Percentiles rank a stretch among this genome's conserved stretches.
Evolutionary conservation across 92 coral and sea anemone species (phyloP).

Genomic region (Pocillopora meandrina): DNA sequence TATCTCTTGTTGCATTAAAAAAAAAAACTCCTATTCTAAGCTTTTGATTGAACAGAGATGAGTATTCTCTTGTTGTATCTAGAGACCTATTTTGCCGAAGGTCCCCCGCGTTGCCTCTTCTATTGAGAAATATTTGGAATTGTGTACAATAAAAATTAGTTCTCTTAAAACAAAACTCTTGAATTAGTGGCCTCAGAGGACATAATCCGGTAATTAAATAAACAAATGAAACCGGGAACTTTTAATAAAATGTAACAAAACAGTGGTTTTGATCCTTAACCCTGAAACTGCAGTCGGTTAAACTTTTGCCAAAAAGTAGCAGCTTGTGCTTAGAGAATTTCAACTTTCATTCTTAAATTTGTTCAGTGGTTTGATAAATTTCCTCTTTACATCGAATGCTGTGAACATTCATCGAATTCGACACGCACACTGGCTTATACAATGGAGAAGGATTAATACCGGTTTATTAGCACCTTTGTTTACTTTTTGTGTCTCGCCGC

Average conservation of each 20-base stretch:
- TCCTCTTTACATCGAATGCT: neutral
- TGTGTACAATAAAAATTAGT: neutral
- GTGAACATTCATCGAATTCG: neutral
- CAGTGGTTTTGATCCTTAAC: too few relatives aligned
- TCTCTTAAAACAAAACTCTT: neutral
- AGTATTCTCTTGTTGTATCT: too few relatives aligned
- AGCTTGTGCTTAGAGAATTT: neutral
- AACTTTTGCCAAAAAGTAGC: too few relatives aligned
- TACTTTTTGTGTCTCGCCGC: neutral
- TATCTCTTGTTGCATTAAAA: too few relatives aligned
- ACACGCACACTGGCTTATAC: neutral
- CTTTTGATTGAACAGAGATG: too few relatives aligned
- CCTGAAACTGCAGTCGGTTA: too few relatives aligned
- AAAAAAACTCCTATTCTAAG: too few relatives aligned
- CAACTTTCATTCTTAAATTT: neutral
- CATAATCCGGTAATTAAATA: neutral
- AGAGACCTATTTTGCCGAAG: too few relatives aligned
- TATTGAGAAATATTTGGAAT: neutral
- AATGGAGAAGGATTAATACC: slow-evolving; percentile 17
- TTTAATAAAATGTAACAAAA: neutral
- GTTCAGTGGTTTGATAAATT: neutral
- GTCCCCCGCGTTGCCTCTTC: neutral
- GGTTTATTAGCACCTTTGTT: slow-evolving; percentile 19
- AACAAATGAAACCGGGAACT: neutral
- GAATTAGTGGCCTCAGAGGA: neutral